Percentiles rank a stretch among this genome's conserved stretches.
Conservation (phyloP, 1,140 invertebrate species). For the Sarcophaga bullata region DNA sequence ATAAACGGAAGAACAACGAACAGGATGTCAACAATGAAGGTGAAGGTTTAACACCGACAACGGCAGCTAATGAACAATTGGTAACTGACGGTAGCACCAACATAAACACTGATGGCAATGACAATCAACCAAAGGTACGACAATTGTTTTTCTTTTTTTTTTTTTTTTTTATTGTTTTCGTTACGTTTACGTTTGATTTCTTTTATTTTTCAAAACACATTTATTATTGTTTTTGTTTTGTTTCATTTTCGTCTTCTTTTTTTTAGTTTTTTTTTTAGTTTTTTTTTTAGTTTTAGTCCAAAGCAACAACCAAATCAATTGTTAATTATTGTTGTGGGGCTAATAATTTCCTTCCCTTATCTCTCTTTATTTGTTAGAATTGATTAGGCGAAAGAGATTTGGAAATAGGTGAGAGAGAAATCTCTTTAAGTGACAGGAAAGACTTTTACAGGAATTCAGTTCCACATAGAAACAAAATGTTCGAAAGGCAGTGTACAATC, state of each 20-base stretch:
- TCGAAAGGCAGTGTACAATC: no score
- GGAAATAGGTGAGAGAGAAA: no score
- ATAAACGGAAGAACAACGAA: constrained; percentile 49
- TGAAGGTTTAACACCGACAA: constrained; percentile 8
- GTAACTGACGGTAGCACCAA: constrained; percentile 43
- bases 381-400: no score
- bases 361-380: no score
- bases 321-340: background rate
- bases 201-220: no score
- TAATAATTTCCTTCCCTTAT: background rate
- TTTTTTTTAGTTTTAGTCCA: background rate
- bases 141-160: constrained; percentile 1
- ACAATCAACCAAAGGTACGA: constrained; percentile 65
- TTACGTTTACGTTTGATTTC: background rate
- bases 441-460: no score
- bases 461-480: no score
- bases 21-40: constrained; percentile 48
- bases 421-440: no score
- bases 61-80: constrained; percentile 44
- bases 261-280: background rate
- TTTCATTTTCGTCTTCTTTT: background rate
- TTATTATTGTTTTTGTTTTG: no score
- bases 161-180: background rate
- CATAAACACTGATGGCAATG: constrained; percentile 59
- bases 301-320: background rate